phyloP scores from a whole-genome alignment of 2,113 vertebrate genomes.

The Neolamprologus falcicula region DNA sequence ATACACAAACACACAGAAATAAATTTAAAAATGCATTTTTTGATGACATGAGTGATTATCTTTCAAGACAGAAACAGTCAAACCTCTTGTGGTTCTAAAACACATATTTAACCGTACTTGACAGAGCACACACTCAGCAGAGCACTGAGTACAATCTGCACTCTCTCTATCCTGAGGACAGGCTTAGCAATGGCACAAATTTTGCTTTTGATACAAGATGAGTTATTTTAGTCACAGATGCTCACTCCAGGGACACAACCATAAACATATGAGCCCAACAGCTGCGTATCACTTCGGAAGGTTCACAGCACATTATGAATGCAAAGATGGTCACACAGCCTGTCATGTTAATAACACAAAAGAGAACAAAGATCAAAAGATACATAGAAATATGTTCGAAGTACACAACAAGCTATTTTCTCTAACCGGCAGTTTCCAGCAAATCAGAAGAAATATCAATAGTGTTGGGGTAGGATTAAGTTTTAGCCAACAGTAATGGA shows the following conservation, averaged over 20 bases:
- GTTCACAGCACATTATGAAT: background rate
- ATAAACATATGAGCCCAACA: background rate
- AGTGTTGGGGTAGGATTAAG: background rate
- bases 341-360: background rate
- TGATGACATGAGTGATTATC: background rate
- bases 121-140: background rate
- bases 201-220: background rate
- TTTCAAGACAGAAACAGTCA: slow-evolving; percentile 10
- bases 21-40: background rate
- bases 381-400: background rate
- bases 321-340: background rate
- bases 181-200: background rate
- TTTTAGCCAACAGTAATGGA: background rate
- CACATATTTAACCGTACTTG: background rate
- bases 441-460: background rate
- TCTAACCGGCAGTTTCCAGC: background rate
- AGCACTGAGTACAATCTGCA: background rate
- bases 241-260: background rate
- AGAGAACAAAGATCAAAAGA: background rate
- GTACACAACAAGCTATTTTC: background rate
- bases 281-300: background rate
- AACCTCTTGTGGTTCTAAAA: background rate
- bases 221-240: background rate
- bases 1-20: background rate
- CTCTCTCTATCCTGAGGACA: background rate